Percentiles rank a stretch among this genome's conserved stretches.
Evolutionary conservation across 2,797 vertebrate genomes (phyloP).

Genomic region (Hippocampus kuda): DNA sequence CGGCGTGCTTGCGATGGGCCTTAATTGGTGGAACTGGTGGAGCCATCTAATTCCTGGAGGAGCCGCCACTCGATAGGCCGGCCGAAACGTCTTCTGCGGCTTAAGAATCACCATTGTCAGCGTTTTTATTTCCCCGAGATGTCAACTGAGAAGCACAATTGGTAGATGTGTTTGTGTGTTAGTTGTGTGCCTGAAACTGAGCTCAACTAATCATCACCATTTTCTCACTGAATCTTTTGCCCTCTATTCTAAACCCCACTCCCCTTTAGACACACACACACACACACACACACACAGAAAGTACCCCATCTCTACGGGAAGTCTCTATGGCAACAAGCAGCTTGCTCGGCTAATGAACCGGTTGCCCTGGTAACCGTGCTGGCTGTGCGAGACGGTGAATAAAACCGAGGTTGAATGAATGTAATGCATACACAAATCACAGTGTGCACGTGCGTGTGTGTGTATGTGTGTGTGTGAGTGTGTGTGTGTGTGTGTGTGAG

Average conservation of each 20-base stretch:
- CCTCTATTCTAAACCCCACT: neutral
- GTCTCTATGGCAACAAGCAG: constrained; percentile 74
- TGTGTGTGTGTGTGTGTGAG: neutral
- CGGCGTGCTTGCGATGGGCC: constrained; percentile 3
- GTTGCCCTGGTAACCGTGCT: constrained; percentile 63
- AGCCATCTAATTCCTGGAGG: constrained; percentile 24
- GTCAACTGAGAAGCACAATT: constrained; percentile 8
- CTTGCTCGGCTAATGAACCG: constrained; percentile 71
- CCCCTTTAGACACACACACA: constrained; percentile 3
- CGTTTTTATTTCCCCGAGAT: neutral
- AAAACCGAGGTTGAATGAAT: constrained; percentile 37
- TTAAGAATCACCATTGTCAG: neutral
- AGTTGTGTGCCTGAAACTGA: constrained; percentile 5
- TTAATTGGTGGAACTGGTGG: constrained; percentile 25
- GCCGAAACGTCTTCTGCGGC: neutral
- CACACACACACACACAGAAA: constrained; percentile 36
- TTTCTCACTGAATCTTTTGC: neutral
- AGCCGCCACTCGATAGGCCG: constrained; percentile 25
- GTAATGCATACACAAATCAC: constrained; percentile 23
- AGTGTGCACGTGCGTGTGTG: constrained; percentile 37
- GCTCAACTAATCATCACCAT: neutral
- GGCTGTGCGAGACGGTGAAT: constrained; percentile 62
- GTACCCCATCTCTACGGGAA: constrained; percentile 58
- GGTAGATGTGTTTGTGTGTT: constrained; percentile 15
- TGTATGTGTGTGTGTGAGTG: constrained; percentile 34